A percentile compares a stretch with the other conserved stretches of the same genome.
These are phyloP conservation scores for Archips crataeganus DNA, from an alignment of 2,888 invertebrate species.

Conservation along the genomic window DNA sequence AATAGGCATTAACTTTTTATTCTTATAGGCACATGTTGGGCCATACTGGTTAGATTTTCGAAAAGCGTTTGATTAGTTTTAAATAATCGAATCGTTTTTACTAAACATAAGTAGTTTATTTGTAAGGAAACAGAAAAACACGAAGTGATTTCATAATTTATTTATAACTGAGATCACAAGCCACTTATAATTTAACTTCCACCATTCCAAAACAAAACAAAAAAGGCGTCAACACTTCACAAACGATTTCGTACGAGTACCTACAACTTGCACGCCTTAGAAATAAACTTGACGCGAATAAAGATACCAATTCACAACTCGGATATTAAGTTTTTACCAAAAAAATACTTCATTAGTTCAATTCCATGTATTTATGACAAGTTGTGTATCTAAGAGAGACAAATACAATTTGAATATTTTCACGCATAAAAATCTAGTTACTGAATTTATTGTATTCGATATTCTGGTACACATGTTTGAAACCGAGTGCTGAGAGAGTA, in stretches of 20 bases:
- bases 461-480: background rate
- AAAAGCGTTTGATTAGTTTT: no score
- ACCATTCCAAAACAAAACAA: conserved; percentile 62
- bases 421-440: background rate
- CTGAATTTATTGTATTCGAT: background rate
- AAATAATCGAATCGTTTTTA: no score
- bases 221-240: conserved; percentile 39
- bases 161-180: conserved; percentile 80
- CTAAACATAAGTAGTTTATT: no score
- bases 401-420: background rate
- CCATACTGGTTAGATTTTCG: no score
- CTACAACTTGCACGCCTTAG: conserved; percentile 14
- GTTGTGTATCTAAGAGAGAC: background rate
- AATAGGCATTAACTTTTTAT: no score
- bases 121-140: conserved; percentile 25
- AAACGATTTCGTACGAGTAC: conserved; percentile 26
- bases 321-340: background rate
- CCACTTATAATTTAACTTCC: conserved; percentile 71
- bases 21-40: no score
- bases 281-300: conserved; percentile 15
- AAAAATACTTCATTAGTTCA: background rate
- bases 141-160: conserved; percentile 67
- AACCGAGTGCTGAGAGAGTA: conserved; percentile 1
- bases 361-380: background rate
- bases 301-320: conserved; percentile 10